Conservation (phyloP, 2,888 invertebrate species). For the Agrenia bidenticulata region DNA sequence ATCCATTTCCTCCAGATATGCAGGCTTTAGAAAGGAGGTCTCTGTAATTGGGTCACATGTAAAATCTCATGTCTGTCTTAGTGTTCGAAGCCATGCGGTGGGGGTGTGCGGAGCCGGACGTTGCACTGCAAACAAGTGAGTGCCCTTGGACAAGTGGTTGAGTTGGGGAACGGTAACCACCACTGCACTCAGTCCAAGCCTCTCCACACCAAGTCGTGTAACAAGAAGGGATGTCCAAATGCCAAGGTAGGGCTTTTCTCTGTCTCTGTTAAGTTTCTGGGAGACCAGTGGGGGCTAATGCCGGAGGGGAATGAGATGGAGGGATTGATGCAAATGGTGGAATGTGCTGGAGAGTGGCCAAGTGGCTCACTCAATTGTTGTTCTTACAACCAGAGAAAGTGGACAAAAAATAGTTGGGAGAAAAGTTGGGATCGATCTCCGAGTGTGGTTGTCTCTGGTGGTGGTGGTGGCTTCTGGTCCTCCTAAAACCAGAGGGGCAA, state of each 20-base stretch:
- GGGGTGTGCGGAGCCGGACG: constrained; percentile 77
- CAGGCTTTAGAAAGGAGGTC: not conserved
- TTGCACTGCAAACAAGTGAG: constrained; percentile 85
- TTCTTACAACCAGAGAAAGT: constrained; percentile 1
- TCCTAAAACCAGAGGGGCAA: too few relatives aligned
- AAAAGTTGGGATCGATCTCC: too few relatives aligned
- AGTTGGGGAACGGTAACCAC: constrained; percentile 73
- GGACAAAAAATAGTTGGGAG: constrained; percentile 1
- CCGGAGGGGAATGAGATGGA: not conserved
- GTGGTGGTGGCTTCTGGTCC: too few relatives aligned
- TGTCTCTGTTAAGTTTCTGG: too few relatives aligned
- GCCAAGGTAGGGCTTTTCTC: constrained; percentile 54
- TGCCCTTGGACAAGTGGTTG: constrained; percentile 87
- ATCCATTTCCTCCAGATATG: constrained; percentile 22
- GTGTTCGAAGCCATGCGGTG: constrained; percentile 91
- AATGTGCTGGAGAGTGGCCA: constrained; percentile 11
- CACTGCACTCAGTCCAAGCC: constrained; percentile 66
- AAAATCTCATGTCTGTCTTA: too few relatives aligned
- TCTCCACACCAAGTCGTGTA: constrained; percentile 77
- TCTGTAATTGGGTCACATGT: not conserved
- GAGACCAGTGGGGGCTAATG: not conserved
- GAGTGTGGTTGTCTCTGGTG: not conserved
- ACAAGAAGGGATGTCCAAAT: constrained; percentile 70
- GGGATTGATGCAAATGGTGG: not conserved
- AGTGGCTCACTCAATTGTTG: not conserved